These are phyloP conservation scores for Ichneumoninae sp. DNA, from an alignment of 2,888 invertebrate species.

Conservation along the genomic window DNA sequence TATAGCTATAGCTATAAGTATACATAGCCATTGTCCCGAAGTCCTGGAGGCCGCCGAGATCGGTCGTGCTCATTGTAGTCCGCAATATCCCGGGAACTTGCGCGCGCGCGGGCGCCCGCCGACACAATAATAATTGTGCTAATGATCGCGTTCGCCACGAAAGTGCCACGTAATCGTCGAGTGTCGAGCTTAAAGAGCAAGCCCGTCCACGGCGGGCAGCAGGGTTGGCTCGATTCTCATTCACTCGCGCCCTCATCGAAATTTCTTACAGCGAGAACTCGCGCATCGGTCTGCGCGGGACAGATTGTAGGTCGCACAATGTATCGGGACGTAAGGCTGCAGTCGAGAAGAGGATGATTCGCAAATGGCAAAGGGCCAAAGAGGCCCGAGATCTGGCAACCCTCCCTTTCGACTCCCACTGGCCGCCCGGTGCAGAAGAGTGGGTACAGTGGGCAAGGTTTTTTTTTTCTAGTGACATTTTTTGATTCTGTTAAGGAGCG, in stretches of 20 bases:
- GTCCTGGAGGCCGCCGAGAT: conserved; percentile 28
- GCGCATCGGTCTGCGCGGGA: neutral
- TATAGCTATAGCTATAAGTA: neutral
- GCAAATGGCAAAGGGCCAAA: conserved; percentile 9
- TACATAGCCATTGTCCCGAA: conserved; percentile 48
- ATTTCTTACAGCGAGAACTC: conserved; percentile 1
- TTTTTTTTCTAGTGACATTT: neutral
- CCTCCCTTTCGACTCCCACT: neutral
- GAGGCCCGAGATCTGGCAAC: neutral
- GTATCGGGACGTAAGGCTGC: neutral
- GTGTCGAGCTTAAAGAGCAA: conserved; percentile 56
- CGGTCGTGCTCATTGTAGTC: conserved; percentile 58
- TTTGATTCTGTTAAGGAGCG: neutral
- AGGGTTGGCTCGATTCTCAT: conserved; percentile 35
- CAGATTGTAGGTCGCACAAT: neutral
- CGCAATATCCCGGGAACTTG: conserved; percentile 19
- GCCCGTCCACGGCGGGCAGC: conserved; percentile 19
- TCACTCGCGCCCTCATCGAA: conserved; percentile 6
- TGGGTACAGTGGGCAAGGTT: neutral
- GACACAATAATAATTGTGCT: conserved; percentile 83
- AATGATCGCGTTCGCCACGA: conserved; percentile 80
- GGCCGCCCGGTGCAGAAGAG: neutral
- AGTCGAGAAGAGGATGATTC: neutral
- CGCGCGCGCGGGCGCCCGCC: conserved; percentile 5
- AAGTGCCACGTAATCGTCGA: conserved; percentile 79